Conservation (phyloP, 2,797 vertebrate species). For the Lophius americanus region DNA sequence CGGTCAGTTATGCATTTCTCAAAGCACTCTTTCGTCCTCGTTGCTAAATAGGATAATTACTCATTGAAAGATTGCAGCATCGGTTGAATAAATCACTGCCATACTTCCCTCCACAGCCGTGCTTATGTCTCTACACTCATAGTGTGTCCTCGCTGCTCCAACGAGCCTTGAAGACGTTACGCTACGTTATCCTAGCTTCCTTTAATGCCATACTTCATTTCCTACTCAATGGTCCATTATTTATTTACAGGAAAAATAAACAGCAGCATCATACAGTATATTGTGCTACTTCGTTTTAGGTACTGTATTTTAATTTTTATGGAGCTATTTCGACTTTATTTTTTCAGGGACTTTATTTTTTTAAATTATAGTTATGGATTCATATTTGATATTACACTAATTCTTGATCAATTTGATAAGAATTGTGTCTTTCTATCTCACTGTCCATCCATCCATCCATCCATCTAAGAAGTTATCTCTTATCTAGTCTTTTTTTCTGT, state of each 20-base stretch:
- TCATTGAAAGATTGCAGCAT: conserved; percentile 19
- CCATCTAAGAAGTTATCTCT: too few relatives aligned
- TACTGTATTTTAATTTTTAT: too few relatives aligned
- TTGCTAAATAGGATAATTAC: conserved; percentile 16
- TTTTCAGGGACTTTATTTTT: too few relatives aligned
- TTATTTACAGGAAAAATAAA: not conserved
- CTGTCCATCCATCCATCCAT: too few relatives aligned
- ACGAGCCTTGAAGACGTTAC: not conserved
- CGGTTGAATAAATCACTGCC: conserved; percentile 22
- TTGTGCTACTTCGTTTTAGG: too few relatives aligned
- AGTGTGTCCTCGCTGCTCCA: not conserved
- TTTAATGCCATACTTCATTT: too few relatives aligned
- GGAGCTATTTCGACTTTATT: too few relatives aligned
- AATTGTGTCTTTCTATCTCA: too few relatives aligned
- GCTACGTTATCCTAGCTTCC: too few relatives aligned
- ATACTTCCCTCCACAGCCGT: not conserved
- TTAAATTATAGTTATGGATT: too few relatives aligned
- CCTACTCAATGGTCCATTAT: not conserved
- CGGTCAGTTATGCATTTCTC: conserved; percentile 7
- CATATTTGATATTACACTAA: too few relatives aligned
- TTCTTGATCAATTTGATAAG: too few relatives aligned
- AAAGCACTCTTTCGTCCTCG: conserved; percentile 13
- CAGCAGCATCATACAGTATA: not conserved
- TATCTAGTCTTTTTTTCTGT: not conserved
- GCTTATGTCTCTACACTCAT: conserved; percentile 3